Conservation (phyloP, 2,797 vertebrate species). For the Erethizon dorsatum region DNA sequence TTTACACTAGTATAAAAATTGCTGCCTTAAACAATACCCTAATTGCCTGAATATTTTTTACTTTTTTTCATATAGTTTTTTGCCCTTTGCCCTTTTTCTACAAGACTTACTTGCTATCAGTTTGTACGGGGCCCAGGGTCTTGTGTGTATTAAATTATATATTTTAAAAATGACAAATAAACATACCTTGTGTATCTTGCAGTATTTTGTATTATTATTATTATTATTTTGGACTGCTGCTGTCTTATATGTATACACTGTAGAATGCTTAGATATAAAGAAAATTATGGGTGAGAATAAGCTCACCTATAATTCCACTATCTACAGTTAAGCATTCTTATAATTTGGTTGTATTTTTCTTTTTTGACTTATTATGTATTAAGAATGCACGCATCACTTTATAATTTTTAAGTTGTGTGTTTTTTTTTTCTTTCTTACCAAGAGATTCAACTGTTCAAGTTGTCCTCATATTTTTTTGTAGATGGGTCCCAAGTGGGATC, state of each 20-base stretch:
- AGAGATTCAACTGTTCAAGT: conserved; percentile 43
- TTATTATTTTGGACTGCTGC: neutral
- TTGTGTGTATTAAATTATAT: neutral
- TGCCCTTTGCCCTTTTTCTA: neutral
- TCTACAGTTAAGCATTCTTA: conserved; percentile 3
- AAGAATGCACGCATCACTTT: neutral
- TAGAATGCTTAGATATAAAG: conserved; percentile 39
- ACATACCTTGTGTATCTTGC: neutral
- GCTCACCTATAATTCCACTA: neutral
- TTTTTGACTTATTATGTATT: conserved; percentile 29
- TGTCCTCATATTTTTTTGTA: conserved; percentile 51
- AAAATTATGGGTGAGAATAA: conserved; percentile 62
- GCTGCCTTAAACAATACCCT: neutral
- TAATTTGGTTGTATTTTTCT: conserved; percentile 42
- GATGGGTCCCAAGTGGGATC: neutral
- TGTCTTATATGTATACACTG: neutral
- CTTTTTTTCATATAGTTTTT: neutral
- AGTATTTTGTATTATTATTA: neutral
- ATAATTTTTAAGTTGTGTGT: neutral
- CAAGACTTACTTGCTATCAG: neutral
- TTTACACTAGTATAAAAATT: neutral
- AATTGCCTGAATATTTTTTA: neutral
- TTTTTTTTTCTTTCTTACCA: conserved; percentile 27
- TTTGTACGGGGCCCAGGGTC: neutral
- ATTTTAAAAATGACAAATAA: neutral